Evolutionary conservation across 2,113 vertebrate genomes (phyloP).

Genomic region (Engraulis encrasicolus): DNA sequence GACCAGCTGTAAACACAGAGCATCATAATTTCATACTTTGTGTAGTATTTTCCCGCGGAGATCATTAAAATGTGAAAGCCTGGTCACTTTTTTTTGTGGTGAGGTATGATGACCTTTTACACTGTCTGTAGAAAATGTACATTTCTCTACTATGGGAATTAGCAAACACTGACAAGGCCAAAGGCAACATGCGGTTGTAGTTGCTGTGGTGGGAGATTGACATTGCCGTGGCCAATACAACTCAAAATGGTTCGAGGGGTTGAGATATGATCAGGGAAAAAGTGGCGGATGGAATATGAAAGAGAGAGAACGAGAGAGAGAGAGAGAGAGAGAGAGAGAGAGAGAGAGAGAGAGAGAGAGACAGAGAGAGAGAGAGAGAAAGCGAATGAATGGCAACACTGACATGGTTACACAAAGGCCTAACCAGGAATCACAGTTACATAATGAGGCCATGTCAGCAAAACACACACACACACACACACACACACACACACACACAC

Average conservation of each 20-base stretch:
- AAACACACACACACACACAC: background rate
- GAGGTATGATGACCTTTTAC: background rate
- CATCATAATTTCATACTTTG: too few species aligned
- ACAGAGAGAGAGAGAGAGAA: background rate
- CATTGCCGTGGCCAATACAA: background rate
- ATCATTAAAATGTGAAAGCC: background rate
- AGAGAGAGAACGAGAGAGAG: background rate
- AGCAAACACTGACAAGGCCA: background rate
- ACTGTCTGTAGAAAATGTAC: background rate
- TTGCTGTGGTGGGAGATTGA: background rate
- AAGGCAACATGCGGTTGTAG: background rate
- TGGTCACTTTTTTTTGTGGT: background rate
- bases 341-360: background rate
- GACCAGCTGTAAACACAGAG: too few species aligned
- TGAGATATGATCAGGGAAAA: constrained; percentile 5
- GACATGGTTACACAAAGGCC: constrained; percentile 9
- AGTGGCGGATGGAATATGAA: background rate
- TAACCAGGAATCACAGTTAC: constrained; percentile 7
- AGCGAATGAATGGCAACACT: background rate
- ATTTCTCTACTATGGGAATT: background rate
- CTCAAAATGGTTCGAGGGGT: background rate
- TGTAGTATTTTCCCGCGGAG: background rate
- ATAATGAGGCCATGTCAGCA: constrained; percentile 14
- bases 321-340: background rate
- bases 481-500: constrained; percentile 1